These are phyloP conservation scores for Trichopria drosophilae DNA, from an alignment of 2,888 invertebrate species.

Conservation along the genomic window DNA sequence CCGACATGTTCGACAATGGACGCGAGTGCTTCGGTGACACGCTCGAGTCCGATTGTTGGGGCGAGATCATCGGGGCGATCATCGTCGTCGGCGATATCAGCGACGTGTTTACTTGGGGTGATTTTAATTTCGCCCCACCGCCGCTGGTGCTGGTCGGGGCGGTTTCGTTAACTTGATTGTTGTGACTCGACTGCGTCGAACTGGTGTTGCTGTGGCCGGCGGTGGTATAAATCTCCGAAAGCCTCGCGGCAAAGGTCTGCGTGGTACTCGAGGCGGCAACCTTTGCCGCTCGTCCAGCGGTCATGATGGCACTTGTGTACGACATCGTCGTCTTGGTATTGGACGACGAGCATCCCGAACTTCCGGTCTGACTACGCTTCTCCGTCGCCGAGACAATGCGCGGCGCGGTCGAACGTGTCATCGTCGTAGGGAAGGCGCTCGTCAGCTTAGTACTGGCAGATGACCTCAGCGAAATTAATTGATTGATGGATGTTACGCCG, in stretches of 20 bases:
- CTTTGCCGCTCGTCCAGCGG: constrained; percentile 59
- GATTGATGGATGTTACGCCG: constrained; percentile 45
- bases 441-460: constrained; percentile 51
- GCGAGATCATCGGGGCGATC: constrained; percentile 44
- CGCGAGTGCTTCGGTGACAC: constrained; percentile 57
- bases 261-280: constrained; percentile 64
- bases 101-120: constrained; percentile 55
- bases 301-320: constrained; percentile 64
- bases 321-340: constrained; percentile 65
- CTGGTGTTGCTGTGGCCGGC: constrained; percentile 45
- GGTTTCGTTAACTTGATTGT: constrained; percentile 45
- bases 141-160: constrained; percentile 29
- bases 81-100: constrained; percentile 48
- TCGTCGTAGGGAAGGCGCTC: constrained; percentile 50
- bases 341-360: constrained; percentile 57
- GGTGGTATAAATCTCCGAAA: constrained; percentile 63
- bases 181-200: constrained; percentile 46
- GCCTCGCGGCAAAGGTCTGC: constrained; percentile 75
- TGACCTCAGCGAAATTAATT: constrained; percentile 53
- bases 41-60: constrained; percentile 46
- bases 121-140: constrained; percentile 52
- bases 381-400: constrained; percentile 61
- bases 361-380: too few species aligned
- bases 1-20: constrained; percentile 53
- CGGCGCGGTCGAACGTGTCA: constrained; percentile 59